Conservation (phyloP, 1,140 invertebrate species). For the Ceratina japonica region DNA sequence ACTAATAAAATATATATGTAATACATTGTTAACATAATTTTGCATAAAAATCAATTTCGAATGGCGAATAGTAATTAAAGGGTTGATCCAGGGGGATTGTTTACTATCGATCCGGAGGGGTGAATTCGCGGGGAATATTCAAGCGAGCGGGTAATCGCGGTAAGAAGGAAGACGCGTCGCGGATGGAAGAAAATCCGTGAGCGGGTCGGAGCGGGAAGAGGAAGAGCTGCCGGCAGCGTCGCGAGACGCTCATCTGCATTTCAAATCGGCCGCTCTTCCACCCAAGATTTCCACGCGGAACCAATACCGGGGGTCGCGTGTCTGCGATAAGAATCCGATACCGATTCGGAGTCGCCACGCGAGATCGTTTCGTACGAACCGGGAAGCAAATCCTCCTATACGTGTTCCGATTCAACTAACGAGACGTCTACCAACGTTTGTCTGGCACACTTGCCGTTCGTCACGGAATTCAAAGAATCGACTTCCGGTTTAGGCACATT, state of each 20-base stretch:
- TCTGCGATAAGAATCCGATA: constrained; percentile 19
- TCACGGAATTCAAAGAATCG: no score
- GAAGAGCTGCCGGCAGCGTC: constrained; percentile 46
- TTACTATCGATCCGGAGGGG: not conserved
- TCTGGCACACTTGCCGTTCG: constrained; percentile 35
- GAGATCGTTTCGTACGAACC: constrained; percentile 17
- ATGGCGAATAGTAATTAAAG: no score
- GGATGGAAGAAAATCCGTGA: constrained; percentile 26
- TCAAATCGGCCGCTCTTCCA: constrained; percentile 59
- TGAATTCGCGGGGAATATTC: constrained; percentile 57
- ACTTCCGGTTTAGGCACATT: no score
- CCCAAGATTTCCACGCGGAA: constrained; percentile 51
- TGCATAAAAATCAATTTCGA: no score
- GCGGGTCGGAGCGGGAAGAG: constrained; percentile 38
- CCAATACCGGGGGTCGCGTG: constrained; percentile 22
- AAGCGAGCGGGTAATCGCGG: constrained; percentile 40
- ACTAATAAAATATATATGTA: no score
- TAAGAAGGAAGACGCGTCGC: constrained; percentile 24
- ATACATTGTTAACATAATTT: no score
- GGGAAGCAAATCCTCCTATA: constrained; percentile 42
- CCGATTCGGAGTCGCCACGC: constrained; percentile 30
- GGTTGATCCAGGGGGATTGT: no score
- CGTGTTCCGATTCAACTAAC: not conserved
- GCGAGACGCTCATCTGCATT: constrained; percentile 71
- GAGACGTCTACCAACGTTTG: constrained; percentile 34